Evolutionary conservation across 2,797 vertebrate genomes (phyloP).

Genomic region (Neosilurus mollespiculum): DNA sequence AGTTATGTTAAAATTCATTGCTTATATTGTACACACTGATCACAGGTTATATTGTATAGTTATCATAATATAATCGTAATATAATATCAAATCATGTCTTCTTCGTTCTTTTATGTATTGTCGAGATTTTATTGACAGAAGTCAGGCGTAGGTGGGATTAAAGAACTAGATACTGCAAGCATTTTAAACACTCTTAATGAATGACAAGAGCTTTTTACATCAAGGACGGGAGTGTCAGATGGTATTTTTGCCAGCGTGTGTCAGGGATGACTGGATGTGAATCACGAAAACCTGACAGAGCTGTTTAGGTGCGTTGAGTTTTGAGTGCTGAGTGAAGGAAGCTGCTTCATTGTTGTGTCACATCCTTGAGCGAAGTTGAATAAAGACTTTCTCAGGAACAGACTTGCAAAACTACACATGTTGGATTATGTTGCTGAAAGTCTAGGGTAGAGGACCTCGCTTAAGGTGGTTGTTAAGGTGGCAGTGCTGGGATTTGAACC

Average conservation of each 20-base stretch:
- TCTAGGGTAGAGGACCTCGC: not conserved
- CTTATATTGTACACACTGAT: not conserved
- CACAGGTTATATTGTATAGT: not conserved
- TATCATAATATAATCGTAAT: not conserved
- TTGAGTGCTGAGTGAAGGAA: slow-evolving; percentile 22
- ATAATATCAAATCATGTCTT: not conserved
- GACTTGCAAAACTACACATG: not conserved
- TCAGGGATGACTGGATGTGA: slow-evolving; percentile 34
- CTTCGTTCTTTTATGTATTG: not conserved
- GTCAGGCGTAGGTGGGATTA: not conserved
- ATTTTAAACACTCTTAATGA: not conserved
- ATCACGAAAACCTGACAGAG: slow-evolving; percentile 31
- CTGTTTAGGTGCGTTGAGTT: slow-evolving; percentile 11
- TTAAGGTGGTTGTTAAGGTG: not conserved
- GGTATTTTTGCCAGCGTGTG: slow-evolving; percentile 1
- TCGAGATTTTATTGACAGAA: not conserved
- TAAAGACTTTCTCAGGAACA: slow-evolving; percentile 1
- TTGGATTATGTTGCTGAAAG: not conserved
- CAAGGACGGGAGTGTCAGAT: not conserved
- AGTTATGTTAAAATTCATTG: too few relatives aligned
- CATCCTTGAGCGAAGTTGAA: not conserved
- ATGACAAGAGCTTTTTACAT: not conserved
- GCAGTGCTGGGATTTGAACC: not conserved
- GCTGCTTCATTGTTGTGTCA: not conserved
- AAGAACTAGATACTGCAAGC: not conserved